These are phyloP conservation scores for Varecia variegata DNA, from an alignment of 2,797 vertebrate species.

Conservation along the genomic window DNA sequence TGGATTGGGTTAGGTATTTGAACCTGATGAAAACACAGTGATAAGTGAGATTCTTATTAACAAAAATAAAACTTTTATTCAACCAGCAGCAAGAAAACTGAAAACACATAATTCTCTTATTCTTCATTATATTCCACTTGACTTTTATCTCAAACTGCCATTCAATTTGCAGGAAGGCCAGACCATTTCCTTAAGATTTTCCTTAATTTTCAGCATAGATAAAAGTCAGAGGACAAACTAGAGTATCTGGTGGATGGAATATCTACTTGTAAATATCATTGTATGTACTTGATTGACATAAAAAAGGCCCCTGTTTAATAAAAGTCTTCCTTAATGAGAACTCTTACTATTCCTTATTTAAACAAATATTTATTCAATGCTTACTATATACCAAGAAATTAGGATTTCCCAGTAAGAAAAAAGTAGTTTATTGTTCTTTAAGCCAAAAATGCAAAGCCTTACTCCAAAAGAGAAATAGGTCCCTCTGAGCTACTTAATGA, in stretches of 20 bases:
- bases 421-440: background rate
- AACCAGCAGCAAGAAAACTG: slow-evolving; percentile 86
- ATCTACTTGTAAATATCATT: background rate
- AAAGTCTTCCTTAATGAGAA: background rate
- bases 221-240: slow-evolving; percentile 49
- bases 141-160: slow-evolving; percentile 53
- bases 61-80: slow-evolving; percentile 82
- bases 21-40: slow-evolving; percentile 89
- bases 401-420: slow-evolving; percentile 4
- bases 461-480: slow-evolving; percentile 9
- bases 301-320: background rate
- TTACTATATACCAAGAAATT: background rate
- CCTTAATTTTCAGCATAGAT: slow-evolving; percentile 30
- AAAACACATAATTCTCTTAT: slow-evolving; percentile 68
- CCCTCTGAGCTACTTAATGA: background rate
- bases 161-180: slow-evolving; percentile 68
- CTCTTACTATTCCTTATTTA: background rate
- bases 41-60: slow-evolving; percentile 89
- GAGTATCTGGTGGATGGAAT: slow-evolving; percentile 1
- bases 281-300: background rate
- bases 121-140: slow-evolving; percentile 26
- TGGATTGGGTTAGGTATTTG: slow-evolving; percentile 86
- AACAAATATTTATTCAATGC: background rate
- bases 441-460: slow-evolving; percentile 3
- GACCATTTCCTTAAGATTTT: background rate